Evolutionary conservation across 2,113 vertebrate genomes (phyloP).

Genomic region (Muscicapa adusta): DNA sequence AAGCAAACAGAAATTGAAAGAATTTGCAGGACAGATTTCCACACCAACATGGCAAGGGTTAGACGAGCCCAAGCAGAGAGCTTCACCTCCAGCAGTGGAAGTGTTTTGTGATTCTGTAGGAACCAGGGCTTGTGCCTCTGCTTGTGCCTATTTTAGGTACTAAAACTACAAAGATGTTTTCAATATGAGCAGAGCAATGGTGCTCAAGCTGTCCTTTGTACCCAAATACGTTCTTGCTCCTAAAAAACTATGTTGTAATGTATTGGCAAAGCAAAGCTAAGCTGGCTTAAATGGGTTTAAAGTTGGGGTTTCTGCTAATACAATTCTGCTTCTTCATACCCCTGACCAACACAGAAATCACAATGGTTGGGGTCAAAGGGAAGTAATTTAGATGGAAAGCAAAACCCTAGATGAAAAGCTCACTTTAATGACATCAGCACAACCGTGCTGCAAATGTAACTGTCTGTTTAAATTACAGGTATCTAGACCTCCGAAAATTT

Average conservation of each 20-base stretch:
- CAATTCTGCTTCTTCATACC: neutral
- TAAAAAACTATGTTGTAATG: neutral
- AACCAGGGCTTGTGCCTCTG: neutral
- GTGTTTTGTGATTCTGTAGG: neutral
- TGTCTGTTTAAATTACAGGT: conserved; percentile 77
- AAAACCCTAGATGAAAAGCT: neutral
- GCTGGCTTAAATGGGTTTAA: neutral
- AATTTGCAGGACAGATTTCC: neutral
- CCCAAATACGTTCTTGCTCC: neutral
- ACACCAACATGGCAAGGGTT: neutral
- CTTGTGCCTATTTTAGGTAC: neutral
- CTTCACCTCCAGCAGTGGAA: neutral
- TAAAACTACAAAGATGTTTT: neutral
- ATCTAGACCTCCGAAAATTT: conserved; percentile 90
- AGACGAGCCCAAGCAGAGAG: neutral
- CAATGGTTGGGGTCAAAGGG: neutral
- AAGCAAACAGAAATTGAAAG: neutral
- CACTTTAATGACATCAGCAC: neutral
- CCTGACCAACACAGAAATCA: neutral
- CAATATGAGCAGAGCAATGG: neutral
- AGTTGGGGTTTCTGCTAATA: neutral
- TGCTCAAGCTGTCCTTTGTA: neutral
- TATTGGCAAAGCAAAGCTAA: neutral
- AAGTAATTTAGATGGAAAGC: neutral
- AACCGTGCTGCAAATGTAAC: neutral